Evolutionary conservation across 2,113 vertebrate species (phyloP).

Genomic region (Bagarius yarrelli): DNA sequence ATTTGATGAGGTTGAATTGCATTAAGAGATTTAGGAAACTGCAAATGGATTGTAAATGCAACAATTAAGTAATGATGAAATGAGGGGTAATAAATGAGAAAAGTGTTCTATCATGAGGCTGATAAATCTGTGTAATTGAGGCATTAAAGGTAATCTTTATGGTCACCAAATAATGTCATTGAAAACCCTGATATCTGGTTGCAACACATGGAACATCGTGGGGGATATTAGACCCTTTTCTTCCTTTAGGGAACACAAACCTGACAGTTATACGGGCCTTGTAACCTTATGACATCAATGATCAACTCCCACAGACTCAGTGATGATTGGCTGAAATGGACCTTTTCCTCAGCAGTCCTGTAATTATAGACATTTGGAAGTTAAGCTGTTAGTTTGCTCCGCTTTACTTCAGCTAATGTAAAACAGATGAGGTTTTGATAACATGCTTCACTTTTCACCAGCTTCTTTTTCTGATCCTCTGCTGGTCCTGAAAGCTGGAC

Average conservation of each 20-base stretch:
- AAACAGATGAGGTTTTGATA: conserved; percentile 52
- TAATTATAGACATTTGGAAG: conserved; percentile 55
- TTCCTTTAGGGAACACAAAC: conserved; percentile 18
- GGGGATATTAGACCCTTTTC: neutral
- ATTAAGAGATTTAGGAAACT: conserved; percentile 21
- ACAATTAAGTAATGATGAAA: conserved; percentile 32
- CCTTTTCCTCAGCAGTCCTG: conserved; percentile 41
- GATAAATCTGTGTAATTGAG: conserved; percentile 32
- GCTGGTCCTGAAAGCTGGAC: conserved; percentile 21
- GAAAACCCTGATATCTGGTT: conserved; percentile 27
- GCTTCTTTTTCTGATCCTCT: conserved; percentile 34
- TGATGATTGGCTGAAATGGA: conserved; percentile 40
- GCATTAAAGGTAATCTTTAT: conserved; percentile 39
- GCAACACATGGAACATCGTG: conserved; percentile 4
- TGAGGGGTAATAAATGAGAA: conserved; percentile 19
- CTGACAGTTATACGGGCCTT: conserved; percentile 19
- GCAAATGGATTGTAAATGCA: conserved; percentile 26
- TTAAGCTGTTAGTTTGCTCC: conserved; percentile 45
- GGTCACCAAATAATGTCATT: conserved; percentile 30
- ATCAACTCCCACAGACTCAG: conserved; percentile 16
- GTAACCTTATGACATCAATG: conserved; percentile 30
- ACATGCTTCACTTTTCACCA: conserved; percentile 3
- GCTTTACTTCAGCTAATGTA: conserved; percentile 48
- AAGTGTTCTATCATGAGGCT: conserved; percentile 36
- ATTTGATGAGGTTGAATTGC: conserved; percentile 33